Percentiles rank a stretch among this genome's conserved stretches.
Evolutionary conservation across 2,113 vertebrate genomes (phyloP).

Genomic region (Ascaphus truei): DNA sequence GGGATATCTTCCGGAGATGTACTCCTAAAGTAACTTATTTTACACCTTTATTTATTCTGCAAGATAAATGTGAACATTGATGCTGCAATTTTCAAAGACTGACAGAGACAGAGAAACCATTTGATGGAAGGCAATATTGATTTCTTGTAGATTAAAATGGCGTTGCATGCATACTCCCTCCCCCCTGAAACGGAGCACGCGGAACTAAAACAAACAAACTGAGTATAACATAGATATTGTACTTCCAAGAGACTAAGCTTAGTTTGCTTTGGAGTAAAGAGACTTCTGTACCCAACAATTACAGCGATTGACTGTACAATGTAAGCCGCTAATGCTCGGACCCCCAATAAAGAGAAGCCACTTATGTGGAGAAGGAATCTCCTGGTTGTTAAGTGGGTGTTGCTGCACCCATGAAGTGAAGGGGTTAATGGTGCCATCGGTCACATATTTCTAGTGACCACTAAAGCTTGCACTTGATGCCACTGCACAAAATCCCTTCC

Average conservation of each 20-base stretch:
- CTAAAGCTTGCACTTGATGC: neutral
- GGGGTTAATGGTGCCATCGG: neutral
- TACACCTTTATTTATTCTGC: slow-evolving; percentile 19
- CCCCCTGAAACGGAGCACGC: too few relatives aligned
- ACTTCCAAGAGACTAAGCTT: too few relatives aligned
- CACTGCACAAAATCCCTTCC: too few relatives aligned
- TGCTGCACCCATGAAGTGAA: too few relatives aligned
- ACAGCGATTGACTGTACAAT: neutral
- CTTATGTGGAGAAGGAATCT: neutral
- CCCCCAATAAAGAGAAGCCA: neutral
- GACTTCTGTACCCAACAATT: neutral
- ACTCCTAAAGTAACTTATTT: slow-evolving; percentile 18
- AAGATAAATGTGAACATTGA: slow-evolving; percentile 32
- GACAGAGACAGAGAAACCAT: slow-evolving; percentile 2
- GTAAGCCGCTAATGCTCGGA: neutral
- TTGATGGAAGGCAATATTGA: slow-evolving; percentile 21
- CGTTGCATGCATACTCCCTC: too few relatives aligned
- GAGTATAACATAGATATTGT: too few relatives aligned
- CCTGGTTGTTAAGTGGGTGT: too few relatives aligned
- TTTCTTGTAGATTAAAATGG: too few relatives aligned
- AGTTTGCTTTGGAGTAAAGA: too few relatives aligned
- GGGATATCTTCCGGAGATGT: slow-evolving; percentile 14
- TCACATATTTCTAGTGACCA: neutral
- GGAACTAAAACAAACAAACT: too few relatives aligned
- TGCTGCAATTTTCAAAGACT: slow-evolving; percentile 11